Conservation (phyloP, 2,113 vertebrate genomes). For the Gasterosteus aculeatus region DNA sequence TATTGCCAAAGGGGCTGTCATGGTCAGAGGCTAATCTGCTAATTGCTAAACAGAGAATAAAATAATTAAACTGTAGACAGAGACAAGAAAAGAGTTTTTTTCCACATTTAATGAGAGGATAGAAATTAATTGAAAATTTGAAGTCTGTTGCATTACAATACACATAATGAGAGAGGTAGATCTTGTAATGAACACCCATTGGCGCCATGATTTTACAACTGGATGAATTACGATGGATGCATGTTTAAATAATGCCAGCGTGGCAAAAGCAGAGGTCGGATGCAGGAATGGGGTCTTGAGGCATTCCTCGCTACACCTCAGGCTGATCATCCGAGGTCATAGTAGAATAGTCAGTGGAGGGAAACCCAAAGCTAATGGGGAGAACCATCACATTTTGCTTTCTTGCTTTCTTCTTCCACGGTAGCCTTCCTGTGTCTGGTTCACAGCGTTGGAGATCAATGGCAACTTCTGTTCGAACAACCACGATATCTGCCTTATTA, state of each 20-base stretch:
- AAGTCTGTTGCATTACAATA: conserved; percentile 12
- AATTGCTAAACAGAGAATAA: conserved; percentile 39
- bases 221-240: neutral
- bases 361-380: too few relatives aligned
- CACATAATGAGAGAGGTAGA: conserved; percentile 7
- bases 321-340: neutral
- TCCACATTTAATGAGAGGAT: conserved; percentile 28
- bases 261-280: neutral
- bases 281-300: neutral
- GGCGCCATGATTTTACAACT: neutral
- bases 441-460: neutral
- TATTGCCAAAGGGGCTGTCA: conserved; percentile 42
- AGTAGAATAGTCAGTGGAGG: neutral
- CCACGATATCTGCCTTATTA: neutral
- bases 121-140: conserved; percentile 13
- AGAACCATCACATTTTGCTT: neutral
- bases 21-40: conserved; percentile 28
- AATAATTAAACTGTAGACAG: conserved; percentile 19
- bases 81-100: conserved; percentile 18
- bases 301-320: neutral
- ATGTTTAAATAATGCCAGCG: neutral
- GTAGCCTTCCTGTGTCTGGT: neutral
- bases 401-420: neutral
- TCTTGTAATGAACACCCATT: neutral
- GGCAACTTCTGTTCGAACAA: neutral